Conservation (phyloP, 2,888 invertebrate genomes). For the Aphidoletes aphidimyza region DNA sequence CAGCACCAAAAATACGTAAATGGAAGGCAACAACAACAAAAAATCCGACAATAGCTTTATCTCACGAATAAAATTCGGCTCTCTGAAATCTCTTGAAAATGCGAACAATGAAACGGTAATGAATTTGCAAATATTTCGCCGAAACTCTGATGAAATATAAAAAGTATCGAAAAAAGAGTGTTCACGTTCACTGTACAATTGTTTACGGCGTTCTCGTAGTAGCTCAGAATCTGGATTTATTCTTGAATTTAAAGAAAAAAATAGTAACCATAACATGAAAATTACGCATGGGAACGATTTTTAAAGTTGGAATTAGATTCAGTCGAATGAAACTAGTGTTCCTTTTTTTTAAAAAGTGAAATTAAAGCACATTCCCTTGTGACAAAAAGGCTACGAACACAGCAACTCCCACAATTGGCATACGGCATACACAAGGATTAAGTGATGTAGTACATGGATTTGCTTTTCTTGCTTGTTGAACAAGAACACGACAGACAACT, state of each 20-base stretch:
- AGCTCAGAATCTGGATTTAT: too few relatives aligned
- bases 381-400: not conserved
- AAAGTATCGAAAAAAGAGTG: too few relatives aligned
- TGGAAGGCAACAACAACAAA: too few relatives aligned
- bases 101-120: not conserved
- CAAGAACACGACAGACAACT: constrained; percentile 18
- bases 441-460: constrained; percentile 11
- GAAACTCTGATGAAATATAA: not conserved
- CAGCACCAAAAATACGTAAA: not conserved
- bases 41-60: not conserved
- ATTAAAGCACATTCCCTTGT: not conserved
- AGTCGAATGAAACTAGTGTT: not conserved
- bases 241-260: not conserved
- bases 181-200: too few relatives aligned
- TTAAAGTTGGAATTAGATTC: not conserved
- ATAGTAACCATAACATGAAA: not conserved
- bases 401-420: not conserved
- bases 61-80: not conserved
- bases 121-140: not conserved
- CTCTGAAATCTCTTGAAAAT: not conserved
- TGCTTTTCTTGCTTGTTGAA: constrained; percentile 38
- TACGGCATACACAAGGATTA: not conserved
- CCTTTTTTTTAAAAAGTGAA: not conserved
- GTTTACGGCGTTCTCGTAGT: too few relatives aligned
- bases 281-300: constrained; percentile 41